These are phyloP conservation scores for Zingel zingel DNA, from an alignment of 2,113 vertebrate species.

Conservation along the genomic window DNA sequence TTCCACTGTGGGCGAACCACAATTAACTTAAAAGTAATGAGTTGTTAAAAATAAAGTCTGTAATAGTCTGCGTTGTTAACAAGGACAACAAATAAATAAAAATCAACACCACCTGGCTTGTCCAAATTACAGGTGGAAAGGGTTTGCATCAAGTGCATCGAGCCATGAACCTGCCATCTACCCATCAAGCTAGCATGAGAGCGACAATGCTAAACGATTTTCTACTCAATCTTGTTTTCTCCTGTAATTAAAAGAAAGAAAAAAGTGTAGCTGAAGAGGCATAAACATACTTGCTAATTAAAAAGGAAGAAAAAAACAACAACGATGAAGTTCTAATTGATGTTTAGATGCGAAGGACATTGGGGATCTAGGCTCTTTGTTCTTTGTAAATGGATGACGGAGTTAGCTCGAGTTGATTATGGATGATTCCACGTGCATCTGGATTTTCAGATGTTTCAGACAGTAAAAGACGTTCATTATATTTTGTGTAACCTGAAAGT, in stretches of 20 bases:
- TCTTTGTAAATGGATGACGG: not conserved
- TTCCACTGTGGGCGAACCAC: not conserved
- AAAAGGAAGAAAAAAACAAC: not conserved
- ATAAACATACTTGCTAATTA: not conserved
- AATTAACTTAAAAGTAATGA: constrained; percentile 11
- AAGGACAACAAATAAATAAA: not conserved
- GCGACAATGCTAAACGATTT: not conserved
- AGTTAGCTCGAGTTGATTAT: not conserved
- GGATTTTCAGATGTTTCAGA: not conserved
- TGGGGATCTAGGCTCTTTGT: not conserved
- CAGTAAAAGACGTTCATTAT: not conserved
- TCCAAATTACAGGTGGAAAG: not conserved
- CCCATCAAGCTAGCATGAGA: not conserved
- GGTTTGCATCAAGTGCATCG: not conserved
- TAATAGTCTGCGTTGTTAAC: too few species aligned
- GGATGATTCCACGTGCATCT: not conserved
- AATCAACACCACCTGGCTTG: not conserved
- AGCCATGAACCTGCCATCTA: not conserved
- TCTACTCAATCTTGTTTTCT: not conserved
- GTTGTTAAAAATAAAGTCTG: not conserved
- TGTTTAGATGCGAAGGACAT: not conserved
- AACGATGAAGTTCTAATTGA: not conserved
- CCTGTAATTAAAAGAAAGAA: not conserved
- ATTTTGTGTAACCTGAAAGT: not conserved
- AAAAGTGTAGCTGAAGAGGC: not conserved